A percentile compares a stretch with the other conserved stretches of the same genome.
phyloP scores from a whole-genome alignment of 2,113 vertebrate genomes.

The Macrotis lagotis region DNA sequence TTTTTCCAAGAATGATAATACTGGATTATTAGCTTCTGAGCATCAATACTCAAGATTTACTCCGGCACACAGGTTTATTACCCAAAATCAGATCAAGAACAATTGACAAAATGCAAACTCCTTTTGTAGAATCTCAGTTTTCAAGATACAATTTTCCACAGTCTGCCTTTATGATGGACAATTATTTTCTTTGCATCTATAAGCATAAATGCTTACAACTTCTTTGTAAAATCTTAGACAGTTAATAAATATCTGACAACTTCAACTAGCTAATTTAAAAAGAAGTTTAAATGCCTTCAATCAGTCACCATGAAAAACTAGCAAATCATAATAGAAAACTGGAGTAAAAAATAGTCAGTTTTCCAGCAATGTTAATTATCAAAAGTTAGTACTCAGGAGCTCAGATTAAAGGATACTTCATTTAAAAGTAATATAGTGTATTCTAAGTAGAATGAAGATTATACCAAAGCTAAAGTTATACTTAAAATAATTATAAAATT shows the following conservation, averaged over 20 bases:
- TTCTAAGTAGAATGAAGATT: constrained; percentile 38
- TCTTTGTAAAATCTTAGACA: constrained; percentile 59
- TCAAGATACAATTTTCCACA: constrained; percentile 58
- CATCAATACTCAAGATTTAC: constrained; percentile 57
- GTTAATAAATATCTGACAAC: constrained; percentile 40
- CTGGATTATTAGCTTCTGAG: constrained; percentile 63
- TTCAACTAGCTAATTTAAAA: constrained; percentile 42
- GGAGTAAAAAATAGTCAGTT: constrained; percentile 28
- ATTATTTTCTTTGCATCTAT: constrained; percentile 65
- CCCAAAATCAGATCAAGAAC: constrained; percentile 48
- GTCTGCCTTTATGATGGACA: constrained; percentile 60
- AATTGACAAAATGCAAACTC: constrained; percentile 63
- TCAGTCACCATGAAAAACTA: constrained; percentile 52
- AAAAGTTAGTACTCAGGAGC: constrained; percentile 25
- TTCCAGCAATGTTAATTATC: constrained; percentile 24
- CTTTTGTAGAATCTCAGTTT: constrained; percentile 66
- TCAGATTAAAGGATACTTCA: constrained; percentile 32
- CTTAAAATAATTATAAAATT: constrained; percentile 40
- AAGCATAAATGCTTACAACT: constrained; percentile 49
- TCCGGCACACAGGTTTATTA: constrained; percentile 56
- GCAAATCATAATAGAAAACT: background rate
- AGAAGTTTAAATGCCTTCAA: constrained; percentile 33
- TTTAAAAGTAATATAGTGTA: constrained; percentile 27
- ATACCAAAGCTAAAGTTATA: constrained; percentile 26
- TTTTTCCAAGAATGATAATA: constrained; percentile 59